Conservation (phyloP, 2,888 invertebrate species). For the Seira ritae region DNA sequence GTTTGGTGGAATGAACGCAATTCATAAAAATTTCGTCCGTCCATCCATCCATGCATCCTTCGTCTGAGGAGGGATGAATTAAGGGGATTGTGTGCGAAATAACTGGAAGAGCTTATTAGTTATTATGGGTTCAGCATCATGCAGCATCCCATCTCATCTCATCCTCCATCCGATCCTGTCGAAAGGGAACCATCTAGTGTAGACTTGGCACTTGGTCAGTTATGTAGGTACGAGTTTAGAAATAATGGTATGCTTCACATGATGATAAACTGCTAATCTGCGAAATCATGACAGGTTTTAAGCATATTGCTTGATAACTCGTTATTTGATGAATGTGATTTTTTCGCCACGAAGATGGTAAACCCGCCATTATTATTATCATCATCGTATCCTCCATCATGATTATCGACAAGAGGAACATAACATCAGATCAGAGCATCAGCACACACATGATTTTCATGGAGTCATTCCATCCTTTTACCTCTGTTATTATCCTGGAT, state of each 20-base stretch:
- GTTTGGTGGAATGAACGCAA: not conserved
- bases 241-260: conserved; percentile 58
- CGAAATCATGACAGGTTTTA: conserved; percentile 66
- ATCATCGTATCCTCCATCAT: not conserved
- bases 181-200: too few species aligned
- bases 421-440: conserved; percentile 18
- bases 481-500: conserved; percentile 42
- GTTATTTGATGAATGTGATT: conserved; percentile 55
- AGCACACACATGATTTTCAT: conserved; percentile 23
- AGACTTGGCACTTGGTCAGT: too few species aligned
- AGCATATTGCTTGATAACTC: conserved; percentile 63
- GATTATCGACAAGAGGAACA: conserved; percentile 25
- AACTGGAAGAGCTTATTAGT: too few species aligned
- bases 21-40: too few species aligned
- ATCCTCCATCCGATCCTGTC: too few species aligned
- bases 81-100: too few species aligned
- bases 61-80: too few species aligned
- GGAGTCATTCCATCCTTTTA: conserved; percentile 21
- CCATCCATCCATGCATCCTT: too few species aligned
- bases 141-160: too few species aligned
- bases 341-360: conserved; percentile 24
- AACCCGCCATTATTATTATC: conserved; percentile 39
- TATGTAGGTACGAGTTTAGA: conserved; percentile 5
- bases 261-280: conserved; percentile 64
- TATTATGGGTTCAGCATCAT: too few species aligned